A percentile compares a stretch with the other conserved stretches of the same genome.
These are phyloP conservation scores for Pelodytes ibericus DNA, from an alignment of 2,797 vertebrate species.

Conservation along the genomic window DNA sequence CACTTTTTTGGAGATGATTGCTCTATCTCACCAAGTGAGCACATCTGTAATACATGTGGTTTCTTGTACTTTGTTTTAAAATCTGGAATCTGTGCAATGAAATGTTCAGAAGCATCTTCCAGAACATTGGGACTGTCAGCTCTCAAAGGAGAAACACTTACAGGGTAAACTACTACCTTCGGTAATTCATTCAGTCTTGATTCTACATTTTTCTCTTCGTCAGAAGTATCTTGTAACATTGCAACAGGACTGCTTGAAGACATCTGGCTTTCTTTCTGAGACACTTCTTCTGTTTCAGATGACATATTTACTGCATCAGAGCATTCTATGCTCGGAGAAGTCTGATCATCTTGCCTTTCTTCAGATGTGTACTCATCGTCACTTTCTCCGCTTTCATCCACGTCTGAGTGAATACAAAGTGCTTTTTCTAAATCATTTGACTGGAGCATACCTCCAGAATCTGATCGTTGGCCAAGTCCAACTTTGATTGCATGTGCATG, in stretches of 20 bases:
- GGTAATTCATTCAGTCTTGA: slow-evolving; percentile 84
- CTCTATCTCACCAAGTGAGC: slow-evolving; percentile 82
- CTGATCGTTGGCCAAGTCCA: slow-evolving; percentile 87
- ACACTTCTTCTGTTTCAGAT: slow-evolving; percentile 69
- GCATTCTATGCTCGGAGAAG: slow-evolving; percentile 77
- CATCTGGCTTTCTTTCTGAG: slow-evolving; percentile 70
- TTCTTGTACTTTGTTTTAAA: slow-evolving; percentile 73
- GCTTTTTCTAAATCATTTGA: slow-evolving; percentile 93
- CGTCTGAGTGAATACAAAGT: slow-evolving; percentile 86
- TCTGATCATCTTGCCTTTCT: slow-evolving; percentile 70
- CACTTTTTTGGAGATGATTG: slow-evolving; percentile 73
- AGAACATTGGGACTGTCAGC: slow-evolving; percentile 85
- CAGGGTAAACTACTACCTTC: slow-evolving; percentile 93
- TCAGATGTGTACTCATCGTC: slow-evolving; percentile 90
- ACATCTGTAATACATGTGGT: slow-evolving; percentile 71
- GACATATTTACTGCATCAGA: slow-evolving; percentile 74
- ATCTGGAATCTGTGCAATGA: slow-evolving; percentile 83
- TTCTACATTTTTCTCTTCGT: slow-evolving; percentile 73
- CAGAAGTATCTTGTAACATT: slow-evolving; percentile 69
- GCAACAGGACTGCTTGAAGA: slow-evolving; percentile 73
- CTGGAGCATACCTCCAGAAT: slow-evolving; percentile 83
- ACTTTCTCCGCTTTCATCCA: slow-evolving; percentile 91
- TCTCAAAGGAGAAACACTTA: slow-evolving; percentile 85
- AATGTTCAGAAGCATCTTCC: slow-evolving; percentile 79
- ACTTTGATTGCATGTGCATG: slow-evolving; percentile 97